phyloP scores from a whole-genome alignment of 2,888 invertebrate genomes.

The Caenorhabditis sp. region DNA sequence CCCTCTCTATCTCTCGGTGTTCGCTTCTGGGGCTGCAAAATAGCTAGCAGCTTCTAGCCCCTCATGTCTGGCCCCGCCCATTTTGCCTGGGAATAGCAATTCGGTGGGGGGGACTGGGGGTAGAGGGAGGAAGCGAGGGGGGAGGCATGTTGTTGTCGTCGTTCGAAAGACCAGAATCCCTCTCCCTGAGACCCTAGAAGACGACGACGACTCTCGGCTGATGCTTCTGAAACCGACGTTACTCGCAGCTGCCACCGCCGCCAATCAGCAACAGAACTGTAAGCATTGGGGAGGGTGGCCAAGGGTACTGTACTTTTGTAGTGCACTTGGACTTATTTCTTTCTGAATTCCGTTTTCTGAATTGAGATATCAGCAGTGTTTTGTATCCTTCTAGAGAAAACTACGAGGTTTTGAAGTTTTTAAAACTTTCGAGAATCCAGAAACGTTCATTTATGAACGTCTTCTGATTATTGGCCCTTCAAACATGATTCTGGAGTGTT shows the following conservation, averaged over 20 bases:
- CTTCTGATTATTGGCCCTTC: too few species aligned
- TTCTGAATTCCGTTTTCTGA: too few species aligned
- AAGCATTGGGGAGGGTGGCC: not conserved
- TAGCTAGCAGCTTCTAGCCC: constrained; percentile 3
- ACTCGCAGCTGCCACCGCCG: constrained; percentile 54
- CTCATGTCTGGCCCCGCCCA: constrained; percentile 50
- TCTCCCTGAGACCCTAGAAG: not conserved
- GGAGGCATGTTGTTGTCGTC: constrained; percentile 35
- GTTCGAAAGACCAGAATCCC: constrained; percentile 50
- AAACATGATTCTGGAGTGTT: too few species aligned
- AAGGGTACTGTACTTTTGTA: constrained; percentile 1
- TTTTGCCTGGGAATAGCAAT: constrained; percentile 35
- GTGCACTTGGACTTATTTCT: not conserved
- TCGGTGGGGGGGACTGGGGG: constrained; percentile 37
- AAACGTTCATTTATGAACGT: too few species aligned
- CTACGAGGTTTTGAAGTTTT: too few species aligned
- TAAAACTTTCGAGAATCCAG: too few species aligned
- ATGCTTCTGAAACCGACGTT: constrained; percentile 63
- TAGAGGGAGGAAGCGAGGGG: constrained; percentile 4
- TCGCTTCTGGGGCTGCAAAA: not conserved
- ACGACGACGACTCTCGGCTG: constrained; percentile 23
- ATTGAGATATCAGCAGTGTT: too few species aligned
- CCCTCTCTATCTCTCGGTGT: not conserved
- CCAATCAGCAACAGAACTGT: constrained; percentile 56
- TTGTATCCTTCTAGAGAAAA: too few species aligned